A percentile compares a stretch with the other conserved stretches of the same genome.
Conservation (phyloP, 2,113 vertebrate species). For the Sakesphorus luctuosus region DNA sequence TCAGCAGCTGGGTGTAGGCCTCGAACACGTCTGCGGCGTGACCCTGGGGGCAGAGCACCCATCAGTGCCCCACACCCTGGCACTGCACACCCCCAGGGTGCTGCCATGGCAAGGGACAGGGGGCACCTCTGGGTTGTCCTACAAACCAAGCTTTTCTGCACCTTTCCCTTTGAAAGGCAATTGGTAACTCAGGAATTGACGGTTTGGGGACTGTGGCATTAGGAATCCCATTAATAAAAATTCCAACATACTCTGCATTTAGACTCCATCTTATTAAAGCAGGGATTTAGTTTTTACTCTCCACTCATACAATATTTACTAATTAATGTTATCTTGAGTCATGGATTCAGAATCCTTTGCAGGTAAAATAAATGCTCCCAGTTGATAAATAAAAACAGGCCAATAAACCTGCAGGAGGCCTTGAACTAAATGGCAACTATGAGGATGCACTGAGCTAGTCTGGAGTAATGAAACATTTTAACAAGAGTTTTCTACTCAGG, state of each 20-base stretch:
- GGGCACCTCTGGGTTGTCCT: not conserved
- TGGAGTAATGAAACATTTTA: not conserved
- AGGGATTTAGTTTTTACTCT: not conserved
- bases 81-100: not conserved
- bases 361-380: not conserved
- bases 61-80: not conserved
- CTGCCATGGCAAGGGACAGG: not conserved
- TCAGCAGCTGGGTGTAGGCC: conserved; percentile 96
- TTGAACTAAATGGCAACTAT: not conserved
- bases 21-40: conserved; percentile 98
- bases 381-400: not conserved
- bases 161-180: not conserved
- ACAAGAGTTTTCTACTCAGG: not conserved
- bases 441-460: not conserved
- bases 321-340: not conserved
- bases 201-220: not conserved
- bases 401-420: not conserved
- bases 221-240: not conserved
- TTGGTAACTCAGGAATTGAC: not conserved
- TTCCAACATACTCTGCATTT: not conserved
- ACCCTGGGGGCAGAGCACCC: conserved; percentile 76
- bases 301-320: not conserved
- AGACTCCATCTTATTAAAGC: not conserved
- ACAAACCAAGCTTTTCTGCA: not conserved
- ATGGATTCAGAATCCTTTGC: not conserved